phyloP scores from a whole-genome alignment of 1,140 invertebrate genomes.

The Dendroctonus valens region DNA sequence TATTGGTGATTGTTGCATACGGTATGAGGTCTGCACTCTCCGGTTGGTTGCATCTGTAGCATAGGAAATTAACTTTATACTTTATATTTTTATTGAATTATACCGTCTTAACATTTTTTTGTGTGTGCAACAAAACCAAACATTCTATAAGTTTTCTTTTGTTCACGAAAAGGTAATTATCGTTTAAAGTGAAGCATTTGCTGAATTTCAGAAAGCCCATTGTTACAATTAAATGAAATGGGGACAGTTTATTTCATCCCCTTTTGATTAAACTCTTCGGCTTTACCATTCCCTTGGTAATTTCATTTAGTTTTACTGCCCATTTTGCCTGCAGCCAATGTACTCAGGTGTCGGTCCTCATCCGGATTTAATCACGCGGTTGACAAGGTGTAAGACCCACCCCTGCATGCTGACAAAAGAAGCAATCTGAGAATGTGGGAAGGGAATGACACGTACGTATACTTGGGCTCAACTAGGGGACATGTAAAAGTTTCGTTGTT shows the following conservation, averaged over 20 bases:
- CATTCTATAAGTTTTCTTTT: no score
- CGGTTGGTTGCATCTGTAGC: no score
- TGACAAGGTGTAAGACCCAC: conserved; percentile 34
- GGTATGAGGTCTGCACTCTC: no score
- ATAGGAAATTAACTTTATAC: no score
- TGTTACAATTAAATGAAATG: conserved; percentile 8
- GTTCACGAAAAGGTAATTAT: not conserved
- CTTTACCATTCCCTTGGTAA: conserved; percentile 35
- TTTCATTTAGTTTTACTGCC: conserved; percentile 50
- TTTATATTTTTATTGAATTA: no score
- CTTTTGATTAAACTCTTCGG: conserved; percentile 26
- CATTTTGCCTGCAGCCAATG: conserved; percentile 45
- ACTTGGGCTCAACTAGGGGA: no score
- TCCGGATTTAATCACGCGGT: conserved; percentile 50
- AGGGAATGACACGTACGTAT: no score
- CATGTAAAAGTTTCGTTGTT: no score
- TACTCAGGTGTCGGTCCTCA: conserved; percentile 50
- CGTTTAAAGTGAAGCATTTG: not conserved
- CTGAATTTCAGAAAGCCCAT: conserved; percentile 1
- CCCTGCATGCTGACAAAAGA: conserved; percentile 20
- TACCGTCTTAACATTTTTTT: no score
- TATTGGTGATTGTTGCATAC: no score
- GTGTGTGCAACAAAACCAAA: no score
- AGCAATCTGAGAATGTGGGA: conserved; percentile 6
- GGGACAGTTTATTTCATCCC: conserved; percentile 14